A percentile compares a stretch with the other conserved stretches of the same genome.
Conservation (phyloP, 1,140 invertebrate species). For the Steinernema feltiae region DNA sequence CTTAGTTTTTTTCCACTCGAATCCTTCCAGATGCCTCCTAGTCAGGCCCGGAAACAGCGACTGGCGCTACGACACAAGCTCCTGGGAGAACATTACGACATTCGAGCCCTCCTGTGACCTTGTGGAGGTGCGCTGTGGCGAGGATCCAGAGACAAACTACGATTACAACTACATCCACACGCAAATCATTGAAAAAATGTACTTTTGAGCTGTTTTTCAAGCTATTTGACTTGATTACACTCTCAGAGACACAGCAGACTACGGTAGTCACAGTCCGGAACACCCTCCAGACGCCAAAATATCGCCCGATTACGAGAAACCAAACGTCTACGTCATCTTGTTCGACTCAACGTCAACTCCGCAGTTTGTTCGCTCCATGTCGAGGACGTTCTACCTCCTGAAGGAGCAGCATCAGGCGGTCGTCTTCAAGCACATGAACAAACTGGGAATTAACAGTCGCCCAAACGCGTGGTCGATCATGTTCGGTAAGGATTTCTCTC, state of each 20-base stretch:
- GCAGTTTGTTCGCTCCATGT: slow-evolving; percentile 21
- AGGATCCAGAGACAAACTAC: not conserved
- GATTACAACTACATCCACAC: not conserved
- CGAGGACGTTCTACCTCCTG: slow-evolving; percentile 18
- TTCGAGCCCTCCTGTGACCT: not conserved
- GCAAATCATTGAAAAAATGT: not conserved
- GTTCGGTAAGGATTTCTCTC: not conserved
- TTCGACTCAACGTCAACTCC: not conserved
- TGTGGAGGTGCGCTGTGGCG: not conserved
- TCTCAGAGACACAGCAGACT: too few relatives aligned
- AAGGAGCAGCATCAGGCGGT: slow-evolving; percentile 26
- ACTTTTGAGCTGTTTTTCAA: too few relatives aligned
- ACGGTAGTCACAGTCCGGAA: too few relatives aligned
- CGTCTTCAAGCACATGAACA: slow-evolving; percentile 27
- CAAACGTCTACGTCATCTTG: not conserved
- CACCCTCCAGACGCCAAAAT: not conserved
- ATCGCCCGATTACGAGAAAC: not conserved
- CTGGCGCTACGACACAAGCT: too few relatives aligned
- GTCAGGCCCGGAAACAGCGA: too few relatives aligned
- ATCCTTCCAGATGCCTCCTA: too few relatives aligned
- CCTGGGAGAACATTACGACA: not conserved
- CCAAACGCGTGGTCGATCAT: not conserved
- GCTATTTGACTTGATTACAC: too few relatives aligned
- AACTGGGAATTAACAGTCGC: slow-evolving; percentile 23
- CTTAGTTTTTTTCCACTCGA: too few relatives aligned